phyloP scores from a whole-genome alignment of 2,797 vertebrate genomes.

The Caiman crocodilus region DNA sequence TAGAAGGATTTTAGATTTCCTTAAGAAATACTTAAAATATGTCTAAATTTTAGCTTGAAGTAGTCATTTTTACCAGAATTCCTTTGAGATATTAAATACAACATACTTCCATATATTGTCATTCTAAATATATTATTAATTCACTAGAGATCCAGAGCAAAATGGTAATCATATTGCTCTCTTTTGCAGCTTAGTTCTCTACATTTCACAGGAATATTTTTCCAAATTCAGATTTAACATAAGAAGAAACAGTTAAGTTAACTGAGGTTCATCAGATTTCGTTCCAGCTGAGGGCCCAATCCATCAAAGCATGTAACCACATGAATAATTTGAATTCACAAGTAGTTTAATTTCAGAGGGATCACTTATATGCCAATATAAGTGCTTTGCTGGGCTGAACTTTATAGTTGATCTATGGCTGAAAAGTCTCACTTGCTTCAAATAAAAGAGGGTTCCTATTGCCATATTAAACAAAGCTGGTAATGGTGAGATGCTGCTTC shows the following conservation, averaged over 20 bases:
- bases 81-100: not conserved
- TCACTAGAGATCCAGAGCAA: not conserved
- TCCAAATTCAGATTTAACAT: not conserved
- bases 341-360: not conserved
- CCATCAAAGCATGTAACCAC: not conserved
- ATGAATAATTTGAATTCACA: not conserved
- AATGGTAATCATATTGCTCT: not conserved
- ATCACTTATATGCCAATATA: not conserved
- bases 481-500: not conserved
- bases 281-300: not conserved
- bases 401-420: not conserved
- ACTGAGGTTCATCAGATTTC: not conserved
- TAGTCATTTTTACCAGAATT: not conserved
- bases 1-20: not conserved
- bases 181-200: not conserved
- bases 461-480: not conserved
- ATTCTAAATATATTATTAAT: not conserved
- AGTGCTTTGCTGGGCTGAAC: not conserved
- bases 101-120: not conserved
- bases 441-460: rapidly evolving
- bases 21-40: not conserved
- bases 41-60: not conserved
- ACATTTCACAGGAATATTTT: not conserved
- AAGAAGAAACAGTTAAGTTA: not conserved
- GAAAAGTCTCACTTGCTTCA: not conserved